Percentiles rank a stretch among this genome's conserved stretches.
phyloP scores from a whole-genome alignment of 2,797 vertebrate genomes.

The Halcyon smyrnensis region DNA sequence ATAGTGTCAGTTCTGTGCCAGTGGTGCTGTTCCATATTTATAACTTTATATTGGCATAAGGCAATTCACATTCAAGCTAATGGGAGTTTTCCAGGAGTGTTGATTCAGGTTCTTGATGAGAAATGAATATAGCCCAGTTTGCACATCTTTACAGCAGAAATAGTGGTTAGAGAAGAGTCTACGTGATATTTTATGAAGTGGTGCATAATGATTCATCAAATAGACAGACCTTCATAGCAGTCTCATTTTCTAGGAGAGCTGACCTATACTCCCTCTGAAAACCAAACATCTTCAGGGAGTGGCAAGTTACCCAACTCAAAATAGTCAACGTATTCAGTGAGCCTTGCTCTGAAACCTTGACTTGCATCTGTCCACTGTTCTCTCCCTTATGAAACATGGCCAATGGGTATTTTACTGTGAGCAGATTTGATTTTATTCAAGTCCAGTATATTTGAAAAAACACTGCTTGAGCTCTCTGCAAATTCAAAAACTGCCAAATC shows the following conservation, averaged over 20 bases:
- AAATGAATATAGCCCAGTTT: constrained; percentile 25
- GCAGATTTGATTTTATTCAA: constrained; percentile 24
- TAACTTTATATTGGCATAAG: constrained; percentile 4
- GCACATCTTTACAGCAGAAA: constrained; percentile 25
- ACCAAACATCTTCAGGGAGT: neutral
- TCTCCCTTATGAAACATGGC: neutral
- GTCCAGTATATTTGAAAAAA: constrained; percentile 8
- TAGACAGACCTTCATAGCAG: neutral
- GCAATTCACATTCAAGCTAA: constrained; percentile 44
- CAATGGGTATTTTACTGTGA: neutral
- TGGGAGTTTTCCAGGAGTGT: constrained; percentile 45
- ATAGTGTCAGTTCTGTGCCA: neutral
- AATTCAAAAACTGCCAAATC: constrained; percentile 61
- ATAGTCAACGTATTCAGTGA: neutral
- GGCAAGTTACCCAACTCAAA: neutral
- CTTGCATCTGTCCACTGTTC: neutral
- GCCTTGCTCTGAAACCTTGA: neutral
- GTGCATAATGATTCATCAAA: constrained; percentile 23
- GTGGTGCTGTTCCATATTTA: constrained; percentile 57
- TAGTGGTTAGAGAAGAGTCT: neutral
- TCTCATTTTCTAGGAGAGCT: constrained; percentile 2
- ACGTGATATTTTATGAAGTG: constrained; percentile 46
- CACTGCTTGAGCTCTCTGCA: constrained; percentile 2
- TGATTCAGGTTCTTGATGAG: constrained; percentile 43
- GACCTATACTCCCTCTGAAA: neutral